Percentiles rank a stretch among this genome's conserved stretches.
Conservation (phyloP, 2,113 vertebrate genomes). For the Madoqua kirkii region DNA sequence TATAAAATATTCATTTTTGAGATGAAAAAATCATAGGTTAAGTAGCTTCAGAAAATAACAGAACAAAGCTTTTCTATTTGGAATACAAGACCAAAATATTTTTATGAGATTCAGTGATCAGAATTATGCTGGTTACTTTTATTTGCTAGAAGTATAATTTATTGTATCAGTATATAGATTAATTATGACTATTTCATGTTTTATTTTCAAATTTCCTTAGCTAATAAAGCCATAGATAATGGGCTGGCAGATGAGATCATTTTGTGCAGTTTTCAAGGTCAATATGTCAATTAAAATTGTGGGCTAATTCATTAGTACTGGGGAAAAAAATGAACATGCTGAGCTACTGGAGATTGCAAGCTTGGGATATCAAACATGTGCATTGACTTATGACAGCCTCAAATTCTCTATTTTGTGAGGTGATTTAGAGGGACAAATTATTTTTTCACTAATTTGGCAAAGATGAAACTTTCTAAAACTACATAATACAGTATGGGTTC, state of each 20-base stretch:
- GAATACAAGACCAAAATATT: not conserved
- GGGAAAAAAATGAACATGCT: not conserved
- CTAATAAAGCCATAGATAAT: slow-evolving; percentile 67
- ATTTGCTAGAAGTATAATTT: slow-evolving; percentile 60
- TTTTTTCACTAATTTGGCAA: slow-evolving; percentile 37
- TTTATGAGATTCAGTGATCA: not conserved
- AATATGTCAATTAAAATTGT: slow-evolving; percentile 61
- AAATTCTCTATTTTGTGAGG: not conserved
- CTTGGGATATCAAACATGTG: slow-evolving; percentile 29
- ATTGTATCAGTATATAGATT: slow-evolving; percentile 61
- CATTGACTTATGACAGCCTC: slow-evolving; percentile 33
- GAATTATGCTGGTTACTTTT: slow-evolving; percentile 44
- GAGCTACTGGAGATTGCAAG: not conserved
- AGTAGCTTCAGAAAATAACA: not conserved
- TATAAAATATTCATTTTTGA: not conserved
- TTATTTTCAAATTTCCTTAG: slow-evolving; percentile 60
- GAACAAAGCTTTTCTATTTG: not conserved
- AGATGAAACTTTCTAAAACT: slow-evolving; percentile 15
- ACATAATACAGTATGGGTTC: not conserved
- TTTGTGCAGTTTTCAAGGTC: slow-evolving; percentile 72
- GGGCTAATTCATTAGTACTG: slow-evolving; percentile 27
- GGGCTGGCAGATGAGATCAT: slow-evolving; percentile 49
- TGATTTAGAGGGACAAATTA: slow-evolving; percentile 19
- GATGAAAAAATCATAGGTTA: not conserved
- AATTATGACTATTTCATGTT: slow-evolving; percentile 67